These are phyloP conservation scores for Globia sparganii DNA, from an alignment of 2,888 invertebrate species.

Conservation along the genomic window DNA sequence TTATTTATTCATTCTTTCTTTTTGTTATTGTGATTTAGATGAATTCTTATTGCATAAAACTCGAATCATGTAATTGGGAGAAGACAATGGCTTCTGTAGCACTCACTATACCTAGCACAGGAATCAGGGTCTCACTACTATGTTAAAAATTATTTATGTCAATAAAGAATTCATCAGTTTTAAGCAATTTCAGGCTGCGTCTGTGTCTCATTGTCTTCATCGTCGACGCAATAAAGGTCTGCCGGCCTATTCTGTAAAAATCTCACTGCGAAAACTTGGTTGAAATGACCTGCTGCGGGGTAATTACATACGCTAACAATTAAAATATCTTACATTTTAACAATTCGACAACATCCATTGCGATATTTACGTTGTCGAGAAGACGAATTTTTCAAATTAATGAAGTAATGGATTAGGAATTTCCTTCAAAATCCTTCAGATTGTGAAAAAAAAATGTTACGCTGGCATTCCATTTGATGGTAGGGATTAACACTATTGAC, in stretches of 20 bases:
- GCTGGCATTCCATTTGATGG: no score
- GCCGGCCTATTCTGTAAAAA: neutral
- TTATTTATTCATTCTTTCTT: slow-evolving; percentile 13
- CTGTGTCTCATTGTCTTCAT: neutral
- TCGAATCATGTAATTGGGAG: no score
- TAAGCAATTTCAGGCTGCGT: neutral
- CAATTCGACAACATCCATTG: neutral
- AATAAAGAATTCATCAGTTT: neutral
- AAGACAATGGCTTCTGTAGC: no score
- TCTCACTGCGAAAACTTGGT: neutral
- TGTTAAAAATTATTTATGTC: no score
- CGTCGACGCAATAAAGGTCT: neutral
- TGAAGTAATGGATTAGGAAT: neutral
- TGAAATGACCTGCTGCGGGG: neutral
- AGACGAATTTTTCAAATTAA: neutral
- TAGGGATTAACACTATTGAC: neutral
- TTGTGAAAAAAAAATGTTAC: no score
- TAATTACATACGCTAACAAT: no score
- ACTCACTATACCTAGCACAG: no score
- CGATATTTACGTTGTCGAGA: neutral
- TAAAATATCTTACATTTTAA: neutral
- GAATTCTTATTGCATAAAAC: no score
- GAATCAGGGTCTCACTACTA: no score
- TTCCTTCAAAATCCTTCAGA: no score
- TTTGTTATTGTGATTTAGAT: no score